Evolutionary conservation across 2,113 vertebrate species (phyloP).

Genomic region (Apistogramma diplotaenia): DNA sequence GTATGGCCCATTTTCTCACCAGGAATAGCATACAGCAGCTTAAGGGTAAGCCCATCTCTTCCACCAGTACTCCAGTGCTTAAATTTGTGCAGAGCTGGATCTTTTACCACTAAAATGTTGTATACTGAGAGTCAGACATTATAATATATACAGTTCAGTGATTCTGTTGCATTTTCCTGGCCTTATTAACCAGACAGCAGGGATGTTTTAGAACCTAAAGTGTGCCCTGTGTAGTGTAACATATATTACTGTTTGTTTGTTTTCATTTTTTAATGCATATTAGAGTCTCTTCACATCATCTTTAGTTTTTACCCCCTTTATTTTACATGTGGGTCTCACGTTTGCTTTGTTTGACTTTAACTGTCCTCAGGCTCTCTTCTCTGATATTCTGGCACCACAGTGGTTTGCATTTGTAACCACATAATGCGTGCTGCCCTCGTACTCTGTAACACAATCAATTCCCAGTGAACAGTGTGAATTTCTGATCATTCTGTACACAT

Average conservation of each 20-base stretch:
- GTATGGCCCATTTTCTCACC: neutral
- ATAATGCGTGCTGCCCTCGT: neutral
- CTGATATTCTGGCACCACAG: neutral
- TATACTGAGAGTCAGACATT: neutral
- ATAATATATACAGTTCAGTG: neutral
- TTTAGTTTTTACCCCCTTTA: neutral
- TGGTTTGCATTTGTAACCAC: constrained; percentile 9
- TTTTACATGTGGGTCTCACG: neutral
- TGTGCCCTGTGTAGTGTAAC: too few species aligned
- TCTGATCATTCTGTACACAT: constrained; percentile 10
- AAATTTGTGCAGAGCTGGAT: neutral
- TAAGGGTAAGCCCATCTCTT: neutral
- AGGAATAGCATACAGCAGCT: constrained; percentile 22
- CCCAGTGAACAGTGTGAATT: neutral
- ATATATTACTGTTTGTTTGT: neutral
- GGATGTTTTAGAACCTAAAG: neutral
- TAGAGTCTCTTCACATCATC: neutral
- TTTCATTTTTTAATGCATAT: too few species aligned
- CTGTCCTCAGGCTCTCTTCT: neutral
- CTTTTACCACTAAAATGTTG: neutral
- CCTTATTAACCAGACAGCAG: neutral
- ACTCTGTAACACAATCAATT: constrained; percentile 39
- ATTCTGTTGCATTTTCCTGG: neutral
- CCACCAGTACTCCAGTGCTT: neutral
- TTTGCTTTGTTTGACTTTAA: neutral